Conservation (phyloP, 2,113 vertebrate genomes). For the Panthera tigris region DNA sequence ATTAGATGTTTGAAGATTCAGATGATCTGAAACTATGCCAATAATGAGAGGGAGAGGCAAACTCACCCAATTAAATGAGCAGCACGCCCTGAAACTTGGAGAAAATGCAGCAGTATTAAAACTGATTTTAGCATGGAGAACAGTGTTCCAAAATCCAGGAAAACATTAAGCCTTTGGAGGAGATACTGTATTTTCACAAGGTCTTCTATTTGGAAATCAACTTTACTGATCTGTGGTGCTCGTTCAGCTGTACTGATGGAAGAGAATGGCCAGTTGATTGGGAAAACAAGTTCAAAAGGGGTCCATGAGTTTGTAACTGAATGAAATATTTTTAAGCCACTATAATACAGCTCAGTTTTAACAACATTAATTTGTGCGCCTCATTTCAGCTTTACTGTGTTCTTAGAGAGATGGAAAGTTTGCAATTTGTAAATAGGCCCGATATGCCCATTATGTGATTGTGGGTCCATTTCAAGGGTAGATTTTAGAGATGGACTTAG, state of each 20-base stretch:
- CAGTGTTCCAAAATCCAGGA: background rate
- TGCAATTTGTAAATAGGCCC: background rate
- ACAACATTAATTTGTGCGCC: too few relatives aligned
- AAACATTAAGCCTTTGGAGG: background rate
- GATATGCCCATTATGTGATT: fast-evolving
- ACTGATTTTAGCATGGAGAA: background rate
- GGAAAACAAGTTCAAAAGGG: background rate
- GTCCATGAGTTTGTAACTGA: background rate
- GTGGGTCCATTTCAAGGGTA: background rate
- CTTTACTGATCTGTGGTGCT: background rate
- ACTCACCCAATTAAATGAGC: background rate
- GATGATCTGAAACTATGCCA: background rate
- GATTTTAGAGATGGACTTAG: background rate
- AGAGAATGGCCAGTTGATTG: background rate
- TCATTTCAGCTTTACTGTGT: background rate
- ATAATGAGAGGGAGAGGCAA: too few relatives aligned
- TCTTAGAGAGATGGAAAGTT: background rate
- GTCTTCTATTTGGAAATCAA: background rate
- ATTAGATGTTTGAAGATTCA: background rate
- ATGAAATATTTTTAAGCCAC: background rate
- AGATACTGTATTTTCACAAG: background rate
- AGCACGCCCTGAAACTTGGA: fast-evolving
- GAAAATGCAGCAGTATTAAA: too few relatives aligned
- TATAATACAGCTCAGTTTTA: background rate
- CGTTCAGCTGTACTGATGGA: background rate